Base-by-base conservation (phyloP, 2,888 invertebrate species). In the Aphodius sticticus region DNA sequence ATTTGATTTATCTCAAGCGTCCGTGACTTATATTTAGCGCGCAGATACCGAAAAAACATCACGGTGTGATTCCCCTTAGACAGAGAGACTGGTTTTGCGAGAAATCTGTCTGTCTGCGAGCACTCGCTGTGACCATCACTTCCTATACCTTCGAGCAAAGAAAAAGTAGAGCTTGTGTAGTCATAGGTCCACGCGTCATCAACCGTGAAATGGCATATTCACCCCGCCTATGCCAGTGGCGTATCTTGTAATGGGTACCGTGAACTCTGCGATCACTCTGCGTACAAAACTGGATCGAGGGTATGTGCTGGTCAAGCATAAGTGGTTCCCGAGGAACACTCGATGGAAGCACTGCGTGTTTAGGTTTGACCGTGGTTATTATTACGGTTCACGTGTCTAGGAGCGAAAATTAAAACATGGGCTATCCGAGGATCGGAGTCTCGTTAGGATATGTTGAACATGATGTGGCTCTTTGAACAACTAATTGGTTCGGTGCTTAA, bases 161-260 rank as follows among this genome's bases (percentile, higher is more conserved):
- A 76, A 78, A 79, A 38, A 35, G 69, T 69, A 69, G 35, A 71
- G 78, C 74, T 70, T 53, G 69, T 76, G 16, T 70, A 77, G 36
- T 69, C 69, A 69, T 72, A 77, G 78, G 80, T 81, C 82, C 82
- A 81, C 81, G 82, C 79, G 81, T 81, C 80, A 81, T 82, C 80
- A 79, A 83, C 78, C 83, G 83, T 83, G 83, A 83, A 83, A 83
- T 83, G 81, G 81, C 82, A 82, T 83, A 82, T 82, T 83, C 81
- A 83, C 82, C 81, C 80, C 80, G 81, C 76, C 70, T 14, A 70
- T 36, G 75, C 74, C 81, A 78, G 80, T 71, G 80, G 72, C 72
- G 78, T 70, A 53, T 12, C 53, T 53, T 5, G 53, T 53, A 53
- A 53, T 76, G 37, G 76, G 76, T 76, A 38, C 14, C n/a, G 38